Evolutionary conservation across 2,888 invertebrate genomes (phyloP).

Genomic region (Baronia brevicornis): DNA sequence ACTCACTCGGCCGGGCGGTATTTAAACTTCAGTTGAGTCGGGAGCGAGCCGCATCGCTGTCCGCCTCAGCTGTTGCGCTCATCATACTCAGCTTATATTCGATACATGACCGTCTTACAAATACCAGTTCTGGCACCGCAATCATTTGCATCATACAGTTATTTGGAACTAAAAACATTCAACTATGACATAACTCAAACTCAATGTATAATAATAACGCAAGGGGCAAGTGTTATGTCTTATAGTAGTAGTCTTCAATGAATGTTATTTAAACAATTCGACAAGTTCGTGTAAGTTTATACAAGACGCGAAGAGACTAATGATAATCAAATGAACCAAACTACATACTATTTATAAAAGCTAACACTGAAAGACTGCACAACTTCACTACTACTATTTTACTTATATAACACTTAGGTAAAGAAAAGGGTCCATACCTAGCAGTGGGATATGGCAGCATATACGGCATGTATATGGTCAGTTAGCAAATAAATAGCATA

Average conservation of each 20-base stretch:
- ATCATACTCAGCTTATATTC: slow-evolving; percentile 38
- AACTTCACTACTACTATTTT: no score
- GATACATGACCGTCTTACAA: slow-evolving; percentile 26
- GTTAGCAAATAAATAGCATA: no score
- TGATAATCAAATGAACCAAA: no score
- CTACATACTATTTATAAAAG: no score
- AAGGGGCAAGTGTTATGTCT: background rate
- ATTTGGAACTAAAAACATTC: slow-evolving; percentile 7
- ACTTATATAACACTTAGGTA: no score
- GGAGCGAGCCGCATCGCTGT: slow-evolving; percentile 20
- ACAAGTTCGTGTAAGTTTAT: no score
- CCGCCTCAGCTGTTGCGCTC: slow-evolving; percentile 60
- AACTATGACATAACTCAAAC: slow-evolving; percentile 1
- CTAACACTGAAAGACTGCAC: no score
- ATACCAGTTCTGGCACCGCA: slow-evolving; percentile 31
- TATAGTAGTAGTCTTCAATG: background rate
- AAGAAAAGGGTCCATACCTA: no score
- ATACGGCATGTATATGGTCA: no score
- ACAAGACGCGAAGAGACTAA: no score
- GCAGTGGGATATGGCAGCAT: no score
- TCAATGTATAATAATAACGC: background rate
- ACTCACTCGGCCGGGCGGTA: slow-evolving; percentile 38
- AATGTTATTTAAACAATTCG: background rate
- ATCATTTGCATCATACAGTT: slow-evolving; percentile 26
- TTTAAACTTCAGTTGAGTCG: slow-evolving; percentile 29